These are phyloP conservation scores for Hemiscyllium ocellatum DNA, from an alignment of 2,113 vertebrate genomes.

Conservation along the genomic window DNA sequence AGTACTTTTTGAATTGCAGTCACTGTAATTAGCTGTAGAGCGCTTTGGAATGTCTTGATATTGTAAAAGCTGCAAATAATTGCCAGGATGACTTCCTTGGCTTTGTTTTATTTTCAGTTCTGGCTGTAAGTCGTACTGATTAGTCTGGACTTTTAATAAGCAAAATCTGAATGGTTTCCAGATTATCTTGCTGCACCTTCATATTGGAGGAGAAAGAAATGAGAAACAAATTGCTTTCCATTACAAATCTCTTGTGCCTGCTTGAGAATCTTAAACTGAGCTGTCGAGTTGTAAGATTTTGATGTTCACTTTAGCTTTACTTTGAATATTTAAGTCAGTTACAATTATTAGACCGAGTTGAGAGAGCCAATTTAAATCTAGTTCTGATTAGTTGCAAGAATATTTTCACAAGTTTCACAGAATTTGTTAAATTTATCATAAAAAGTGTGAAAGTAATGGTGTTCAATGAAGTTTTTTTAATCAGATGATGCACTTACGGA, in stretches of 20 bases:
- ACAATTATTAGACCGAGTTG: too few relatives aligned
- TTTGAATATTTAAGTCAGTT: too few relatives aligned
- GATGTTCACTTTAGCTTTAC: too few relatives aligned
- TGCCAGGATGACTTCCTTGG: background rate
- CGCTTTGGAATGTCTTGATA: background rate
- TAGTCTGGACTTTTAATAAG: background rate
- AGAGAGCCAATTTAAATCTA: too few relatives aligned
- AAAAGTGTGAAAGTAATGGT: too few relatives aligned
- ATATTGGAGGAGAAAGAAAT: background rate
- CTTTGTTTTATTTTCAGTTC: background rate
- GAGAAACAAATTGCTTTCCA: background rate
- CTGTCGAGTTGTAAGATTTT: background rate
- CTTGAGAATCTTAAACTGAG: background rate
- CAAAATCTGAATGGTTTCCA: background rate
- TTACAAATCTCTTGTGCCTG: background rate
- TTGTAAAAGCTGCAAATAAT: background rate
- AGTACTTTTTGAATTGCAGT: too few relatives aligned
- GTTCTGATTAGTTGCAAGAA: too few relatives aligned
- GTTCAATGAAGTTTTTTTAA: too few relatives aligned
- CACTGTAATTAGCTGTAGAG: background rate
- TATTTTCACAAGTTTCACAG: too few relatives aligned
- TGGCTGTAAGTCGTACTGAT: background rate
- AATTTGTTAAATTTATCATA: too few relatives aligned
- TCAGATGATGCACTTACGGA: too few relatives aligned
- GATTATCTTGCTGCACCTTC: background rate